Evolutionary conservation across 2,888 invertebrate species (phyloP).

Genomic region (Acleris laterana): DNA sequence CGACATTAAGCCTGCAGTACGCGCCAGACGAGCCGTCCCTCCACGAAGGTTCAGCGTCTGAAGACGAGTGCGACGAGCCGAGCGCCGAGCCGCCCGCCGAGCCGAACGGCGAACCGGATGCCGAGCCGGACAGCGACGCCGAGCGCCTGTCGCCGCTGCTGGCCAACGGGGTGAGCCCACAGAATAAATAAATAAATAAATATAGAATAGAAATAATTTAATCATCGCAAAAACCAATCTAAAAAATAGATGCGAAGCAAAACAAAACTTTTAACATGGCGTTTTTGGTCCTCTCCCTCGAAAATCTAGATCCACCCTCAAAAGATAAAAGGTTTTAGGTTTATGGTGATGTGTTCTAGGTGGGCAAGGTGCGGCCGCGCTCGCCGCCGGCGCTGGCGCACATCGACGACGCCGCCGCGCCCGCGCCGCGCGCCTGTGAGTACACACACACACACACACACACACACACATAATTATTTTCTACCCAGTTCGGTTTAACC

Average conservation of each 20-base stretch:
- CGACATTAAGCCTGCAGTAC: conserved; percentile 64
- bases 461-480: too few relatives aligned
- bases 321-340: background rate
- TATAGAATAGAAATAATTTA: too few relatives aligned
- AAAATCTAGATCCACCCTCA: too few relatives aligned
- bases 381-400: conserved; percentile 76
- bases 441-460: background rate
- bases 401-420: conserved; percentile 84
- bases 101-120: conserved; percentile 55
- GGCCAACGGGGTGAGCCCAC: conserved; percentile 56
- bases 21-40: conserved; percentile 48
- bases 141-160: conserved; percentile 92
- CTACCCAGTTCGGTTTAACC: too few relatives aligned
- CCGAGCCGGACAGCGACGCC: conserved; percentile 92
- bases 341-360: conserved; percentile 4
- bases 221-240: too few relatives aligned
- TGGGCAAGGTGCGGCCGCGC: conserved; percentile 48
- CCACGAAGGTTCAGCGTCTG: conserved; percentile 43
- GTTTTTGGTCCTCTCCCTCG: too few relatives aligned
- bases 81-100: conserved; percentile 18
- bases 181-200: background rate
- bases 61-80: conserved; percentile 39
- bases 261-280: too few relatives aligned
- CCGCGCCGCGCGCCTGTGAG: conserved; percentile 64
- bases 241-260: too few relatives aligned